Conservation (phyloP, 2,113 vertebrate species). For the Urocolius indicus region DNA sequence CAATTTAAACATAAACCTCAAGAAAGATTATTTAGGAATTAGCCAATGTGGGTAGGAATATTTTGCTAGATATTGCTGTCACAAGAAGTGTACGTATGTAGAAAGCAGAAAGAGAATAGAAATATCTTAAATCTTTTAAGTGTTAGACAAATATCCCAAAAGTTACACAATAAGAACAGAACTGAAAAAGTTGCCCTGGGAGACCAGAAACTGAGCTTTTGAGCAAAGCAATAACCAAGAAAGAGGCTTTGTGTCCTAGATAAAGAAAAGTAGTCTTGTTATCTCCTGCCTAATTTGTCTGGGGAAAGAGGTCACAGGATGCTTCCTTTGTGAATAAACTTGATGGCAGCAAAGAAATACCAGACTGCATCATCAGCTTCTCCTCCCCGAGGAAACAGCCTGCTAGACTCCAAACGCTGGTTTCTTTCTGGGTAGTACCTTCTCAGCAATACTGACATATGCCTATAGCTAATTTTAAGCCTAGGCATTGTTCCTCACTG, state of each 20-base stretch:
- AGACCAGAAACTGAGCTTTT: background rate
- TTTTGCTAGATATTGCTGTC: background rate
- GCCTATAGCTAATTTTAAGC: background rate
- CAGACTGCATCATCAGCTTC: background rate
- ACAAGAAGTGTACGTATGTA: background rate
- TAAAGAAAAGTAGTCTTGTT: background rate
- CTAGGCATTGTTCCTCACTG: background rate
- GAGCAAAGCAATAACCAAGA: background rate
- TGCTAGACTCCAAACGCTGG: background rate
- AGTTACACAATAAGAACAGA: background rate
- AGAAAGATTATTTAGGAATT: background rate
- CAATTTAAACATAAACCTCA: background rate
- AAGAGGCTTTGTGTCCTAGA: background rate
- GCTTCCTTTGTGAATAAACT: background rate
- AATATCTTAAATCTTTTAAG: background rate
- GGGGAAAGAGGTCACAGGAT: background rate
- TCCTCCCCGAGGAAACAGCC: background rate
- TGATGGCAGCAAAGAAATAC: background rate
- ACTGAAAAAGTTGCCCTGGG: background rate
- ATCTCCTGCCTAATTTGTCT: background rate
- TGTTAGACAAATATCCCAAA: background rate
- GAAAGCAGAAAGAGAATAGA: background rate
- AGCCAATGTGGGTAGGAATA: accelerated
- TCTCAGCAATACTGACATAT: background rate
- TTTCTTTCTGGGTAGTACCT: background rate